A percentile compares a stretch with the other conserved stretches of the same genome.
Conservation (phyloP, 2,888 invertebrate species). For the Cheiracanthium punctorium region DNA sequence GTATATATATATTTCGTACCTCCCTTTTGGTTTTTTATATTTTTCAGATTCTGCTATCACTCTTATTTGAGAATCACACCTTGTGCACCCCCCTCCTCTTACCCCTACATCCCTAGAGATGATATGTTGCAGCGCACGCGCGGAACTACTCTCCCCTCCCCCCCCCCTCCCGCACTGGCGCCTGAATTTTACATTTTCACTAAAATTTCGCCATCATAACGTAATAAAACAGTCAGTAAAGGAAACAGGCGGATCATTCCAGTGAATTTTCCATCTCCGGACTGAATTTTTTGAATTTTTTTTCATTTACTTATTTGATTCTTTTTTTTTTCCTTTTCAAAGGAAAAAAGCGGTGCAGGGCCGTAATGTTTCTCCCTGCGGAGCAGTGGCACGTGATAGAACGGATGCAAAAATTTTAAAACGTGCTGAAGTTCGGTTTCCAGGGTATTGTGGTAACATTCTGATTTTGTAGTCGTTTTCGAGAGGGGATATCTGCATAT, state of each 20-base stretch:
- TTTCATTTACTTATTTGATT: slow-evolving; percentile 53
- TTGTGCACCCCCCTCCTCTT: slow-evolving; percentile 11
- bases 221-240: slow-evolving; percentile 70
- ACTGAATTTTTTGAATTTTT: slow-evolving; percentile 34
- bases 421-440: slow-evolving; percentile 63
- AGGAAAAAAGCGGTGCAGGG: slow-evolving; percentile 5
- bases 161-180: slow-evolving; percentile 17
- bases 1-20: slow-evolving; percentile 1
- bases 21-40: neutral
- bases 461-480: slow-evolving; percentile 24
- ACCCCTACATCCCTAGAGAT: neutral
- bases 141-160: neutral
- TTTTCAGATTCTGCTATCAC: slow-evolving; percentile 49
- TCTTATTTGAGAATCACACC: slow-evolving; percentile 64
- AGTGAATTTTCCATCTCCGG: slow-evolving; percentile 36
- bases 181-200: slow-evolving; percentile 68
- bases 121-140: slow-evolving; percentile 2
- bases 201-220: slow-evolving; percentile 68
- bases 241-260: slow-evolving; percentile 64
- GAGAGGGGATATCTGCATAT: slow-evolving; percentile 32
- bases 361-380: slow-evolving; percentile 45
- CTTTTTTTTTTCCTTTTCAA: neutral
- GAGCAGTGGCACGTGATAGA: slow-evolving; percentile 49
- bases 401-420: slow-evolving; percentile 66
- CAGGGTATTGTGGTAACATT: slow-evolving; percentile 41